Evolutionary conservation across 2,797 vertebrate genomes (phyloP).

Genomic region (Gobio occitaniae): DNA sequence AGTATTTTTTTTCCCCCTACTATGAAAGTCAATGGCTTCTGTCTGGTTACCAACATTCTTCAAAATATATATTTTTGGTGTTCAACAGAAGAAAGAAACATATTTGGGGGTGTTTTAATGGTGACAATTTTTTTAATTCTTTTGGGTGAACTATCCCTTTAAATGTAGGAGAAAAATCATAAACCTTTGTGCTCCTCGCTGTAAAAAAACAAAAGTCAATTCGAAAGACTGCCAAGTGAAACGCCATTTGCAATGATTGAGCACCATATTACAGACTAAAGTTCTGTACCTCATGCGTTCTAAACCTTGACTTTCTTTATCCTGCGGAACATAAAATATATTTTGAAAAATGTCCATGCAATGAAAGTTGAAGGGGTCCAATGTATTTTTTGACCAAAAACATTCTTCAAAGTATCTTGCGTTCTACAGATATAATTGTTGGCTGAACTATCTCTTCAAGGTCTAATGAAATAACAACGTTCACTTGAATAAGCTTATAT

Average conservation of each 20-base stretch:
- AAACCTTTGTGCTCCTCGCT: neutral
- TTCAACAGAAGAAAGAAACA: too few species aligned
- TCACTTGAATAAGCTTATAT: neutral
- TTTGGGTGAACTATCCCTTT: too few species aligned
- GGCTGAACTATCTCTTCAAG: neutral
- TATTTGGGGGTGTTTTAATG: too few species aligned
- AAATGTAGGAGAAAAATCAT: neutral
- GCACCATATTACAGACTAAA: neutral
- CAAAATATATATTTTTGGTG: too few species aligned
- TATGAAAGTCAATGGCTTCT: neutral
- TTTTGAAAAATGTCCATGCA: neutral
- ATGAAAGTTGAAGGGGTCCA: neutral
- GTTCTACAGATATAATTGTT: neutral
- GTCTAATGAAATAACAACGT: neutral
- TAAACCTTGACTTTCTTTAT: neutral
- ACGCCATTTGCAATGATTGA: neutral
- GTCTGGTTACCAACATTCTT: neutral
- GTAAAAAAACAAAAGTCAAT: conserved; percentile 49
- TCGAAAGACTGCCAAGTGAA: conserved; percentile 21
- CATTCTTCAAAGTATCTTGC: neutral
- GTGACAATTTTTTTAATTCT: too few species aligned
- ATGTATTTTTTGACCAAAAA: neutral
- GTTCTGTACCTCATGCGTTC: neutral
- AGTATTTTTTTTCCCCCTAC: too few species aligned
- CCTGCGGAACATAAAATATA: neutral